Percentiles rank a stretch among this genome's conserved stretches.
Evolutionary conservation across 2,888 invertebrate genomes (phyloP).

Genomic region (Congeria kusceri): DNA sequence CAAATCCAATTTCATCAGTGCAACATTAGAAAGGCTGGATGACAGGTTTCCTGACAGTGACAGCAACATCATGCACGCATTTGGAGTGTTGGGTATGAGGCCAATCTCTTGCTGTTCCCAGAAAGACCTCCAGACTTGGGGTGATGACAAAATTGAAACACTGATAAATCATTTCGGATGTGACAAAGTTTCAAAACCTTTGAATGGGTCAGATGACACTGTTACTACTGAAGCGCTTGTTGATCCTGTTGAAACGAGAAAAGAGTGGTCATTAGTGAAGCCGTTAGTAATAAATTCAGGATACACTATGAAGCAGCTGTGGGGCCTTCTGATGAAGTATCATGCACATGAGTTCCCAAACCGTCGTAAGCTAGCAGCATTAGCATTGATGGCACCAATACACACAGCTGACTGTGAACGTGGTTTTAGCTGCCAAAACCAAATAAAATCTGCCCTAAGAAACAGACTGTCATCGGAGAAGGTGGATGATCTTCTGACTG

Average conservation of each 20-base stretch:
- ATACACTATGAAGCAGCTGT: conserved; percentile 16
- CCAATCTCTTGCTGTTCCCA: conserved; percentile 20
- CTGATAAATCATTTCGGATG: conserved; percentile 22
- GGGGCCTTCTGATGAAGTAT: conserved; percentile 16
- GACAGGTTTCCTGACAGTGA: conserved; percentile 36
- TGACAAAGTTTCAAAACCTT: conserved; percentile 1
- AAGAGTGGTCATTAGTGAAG: conserved; percentile 29
- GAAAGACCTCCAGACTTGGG: conserved; percentile 25
- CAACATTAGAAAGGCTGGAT: conserved; percentile 17
- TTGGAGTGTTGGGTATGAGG: conserved; percentile 33
- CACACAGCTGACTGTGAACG: conserved; percentile 27
- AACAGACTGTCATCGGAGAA: conserved; percentile 26
- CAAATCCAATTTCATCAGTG: conserved; percentile 17
- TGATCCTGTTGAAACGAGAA: conserved; percentile 16
- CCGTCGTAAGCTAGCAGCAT: conserved; percentile 14
- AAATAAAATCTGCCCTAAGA: conserved; percentile 11
- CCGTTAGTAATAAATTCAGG: conserved; percentile 5
- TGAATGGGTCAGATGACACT: neutral
- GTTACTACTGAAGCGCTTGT: conserved; percentile 17
- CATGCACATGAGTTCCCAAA: conserved; percentile 22
- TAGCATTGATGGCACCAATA: conserved; percentile 19
- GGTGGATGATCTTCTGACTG: conserved; percentile 10
- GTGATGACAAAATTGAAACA: conserved; percentile 22
- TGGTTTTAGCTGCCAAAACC: conserved; percentile 33
- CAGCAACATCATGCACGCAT: conserved; percentile 31